Base-by-base conservation (phyloP, 2,888 invertebrate genomes). In the Argyra leucocephala region DNA sequence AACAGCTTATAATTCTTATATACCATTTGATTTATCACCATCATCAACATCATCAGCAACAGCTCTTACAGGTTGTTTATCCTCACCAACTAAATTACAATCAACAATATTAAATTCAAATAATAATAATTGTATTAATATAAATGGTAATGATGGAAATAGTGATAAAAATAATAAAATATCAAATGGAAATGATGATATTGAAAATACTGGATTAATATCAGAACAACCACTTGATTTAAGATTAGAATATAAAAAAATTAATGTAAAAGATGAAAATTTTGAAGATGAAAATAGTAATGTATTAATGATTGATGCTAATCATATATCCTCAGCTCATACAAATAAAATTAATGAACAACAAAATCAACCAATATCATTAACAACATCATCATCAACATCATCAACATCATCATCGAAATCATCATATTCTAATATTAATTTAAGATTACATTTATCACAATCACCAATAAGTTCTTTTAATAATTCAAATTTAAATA, bases 221-320 rank as follows among this genome's bases (percentile, higher is more conserved):
- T 57, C 22, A 22, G 90, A 91, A 76, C 91, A 93, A 76, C 95
- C 95, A 1, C 83, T 95, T 66, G 96, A 95, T 80, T 84, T 96
- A 66, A 86, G 94, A 74, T 85, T 94, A 72, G 90, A 91, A 68
- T 89, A 90, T 79, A 93, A 94, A 78, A 89, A 93, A 78, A 75
- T 80, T 31, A 64, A 67, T 48, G 10, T 70, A 65, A 64, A 69
- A 67, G 60, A 67, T 66, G 69, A 71, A 70, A 80, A 84, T 68
- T 81, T 90, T 23, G 89, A 91, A 78, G 93, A 93, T 79, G 93
- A 93, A 80, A 93, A 93, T 79, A 88, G 90, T 77, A 93, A 93
- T 80, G 83, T 92, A 68, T 89, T 92, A 70, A 73, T 80, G 67
- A 37, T 67, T n/a, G 65, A 66, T 58, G 26, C 26, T 7, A 26